Base-by-base conservation (phyloP, 1,140 invertebrate species). In the Hestina assimilis region DNA sequence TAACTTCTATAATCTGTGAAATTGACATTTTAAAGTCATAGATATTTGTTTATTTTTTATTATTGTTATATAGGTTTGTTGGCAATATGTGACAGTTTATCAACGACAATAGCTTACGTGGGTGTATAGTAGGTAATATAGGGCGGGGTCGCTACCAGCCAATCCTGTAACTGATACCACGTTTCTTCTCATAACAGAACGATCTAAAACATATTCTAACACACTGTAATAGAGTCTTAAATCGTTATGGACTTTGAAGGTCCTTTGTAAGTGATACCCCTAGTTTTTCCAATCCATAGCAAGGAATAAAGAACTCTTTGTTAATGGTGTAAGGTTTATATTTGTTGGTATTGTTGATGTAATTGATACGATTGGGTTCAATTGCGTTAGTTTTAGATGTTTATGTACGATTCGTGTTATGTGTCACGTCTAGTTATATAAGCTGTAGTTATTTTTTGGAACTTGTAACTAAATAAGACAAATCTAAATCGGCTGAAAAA, bases 91-190 rank as follows among this genome's bases (percentile, higher is more conserved):
- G n/a, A n/a, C n/a, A n/a, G n/a, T 20, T 43, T 43, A 26, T 5
- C n/a, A 38, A 42, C 11, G 50, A 42, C 50, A 42, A 21, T 43
- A 53, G 17, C 47, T n/a, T 31, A 40, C 21, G 47, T 50, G 21
- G 47, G 47, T 23, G 38, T 48, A 54, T 33, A 55, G 54, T 57
- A 79, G 74, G 72, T 70, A 57, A 61, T 79, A 74, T 42, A 66
- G 77, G 81, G 83, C 80, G 81, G 76, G 74, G 77, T 76, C 70
- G 58, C 17, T 63, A 53, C 40, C 69, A 74, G 81, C 83, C 83
- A 87, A 87, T 87, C 83, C 71, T 83, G 83, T 84, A 87, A 87
- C 66, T 76, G 83, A 87, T 79, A 87, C 81, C 71, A 62, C 69
- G 75, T 72, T 87, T 82, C 79, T 80, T 82, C 71, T 74, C 46